Evolutionary conservation across 2,113 vertebrate species (phyloP).

Genomic region (Petrocephalus zakoni): DNA sequence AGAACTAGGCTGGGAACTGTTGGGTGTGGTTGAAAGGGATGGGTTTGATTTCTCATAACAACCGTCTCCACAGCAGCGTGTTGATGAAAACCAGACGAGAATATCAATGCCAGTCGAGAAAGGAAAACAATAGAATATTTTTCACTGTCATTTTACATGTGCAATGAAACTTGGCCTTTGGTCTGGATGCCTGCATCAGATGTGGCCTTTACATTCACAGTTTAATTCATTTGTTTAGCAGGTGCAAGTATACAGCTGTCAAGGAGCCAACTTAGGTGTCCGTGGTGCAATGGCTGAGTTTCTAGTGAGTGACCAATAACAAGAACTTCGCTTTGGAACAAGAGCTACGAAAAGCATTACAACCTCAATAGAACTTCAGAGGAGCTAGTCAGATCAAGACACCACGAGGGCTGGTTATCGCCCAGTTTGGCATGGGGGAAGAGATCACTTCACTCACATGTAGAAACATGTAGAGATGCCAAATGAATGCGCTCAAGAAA

Average conservation of each 20-base stretch:
- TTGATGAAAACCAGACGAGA: slow-evolving; percentile 12
- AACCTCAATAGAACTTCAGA: not conserved
- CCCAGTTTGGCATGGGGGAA: not conserved
- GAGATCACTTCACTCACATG: not conserved
- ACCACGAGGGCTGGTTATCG: not conserved
- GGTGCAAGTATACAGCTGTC: not conserved
- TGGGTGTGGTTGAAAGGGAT: slow-evolving; percentile 2
- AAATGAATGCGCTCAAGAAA: slow-evolving; percentile 5
- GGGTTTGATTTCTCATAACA: slow-evolving; percentile 24
- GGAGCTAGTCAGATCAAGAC: not conserved
- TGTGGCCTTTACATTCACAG: not conserved
- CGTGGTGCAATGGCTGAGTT: not conserved
- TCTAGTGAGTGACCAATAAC: not conserved
- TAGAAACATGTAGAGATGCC: not conserved
- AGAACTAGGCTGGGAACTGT: not conserved
- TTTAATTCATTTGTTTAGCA: not conserved
- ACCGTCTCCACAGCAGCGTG: slow-evolving; percentile 8
- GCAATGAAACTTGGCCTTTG: not conserved
- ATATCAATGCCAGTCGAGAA: not conserved
- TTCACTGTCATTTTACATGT: not conserved
- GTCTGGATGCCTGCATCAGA: not conserved
- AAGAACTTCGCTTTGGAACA: not conserved
- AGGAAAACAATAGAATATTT: not conserved
- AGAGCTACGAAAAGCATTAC: not conserved
- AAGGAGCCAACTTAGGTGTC: not conserved